A percentile compares a stretch with the other conserved stretches of the same genome.
phyloP scores from a whole-genome alignment of 2,888 invertebrate species.

The Apotomis betuletana region DNA sequence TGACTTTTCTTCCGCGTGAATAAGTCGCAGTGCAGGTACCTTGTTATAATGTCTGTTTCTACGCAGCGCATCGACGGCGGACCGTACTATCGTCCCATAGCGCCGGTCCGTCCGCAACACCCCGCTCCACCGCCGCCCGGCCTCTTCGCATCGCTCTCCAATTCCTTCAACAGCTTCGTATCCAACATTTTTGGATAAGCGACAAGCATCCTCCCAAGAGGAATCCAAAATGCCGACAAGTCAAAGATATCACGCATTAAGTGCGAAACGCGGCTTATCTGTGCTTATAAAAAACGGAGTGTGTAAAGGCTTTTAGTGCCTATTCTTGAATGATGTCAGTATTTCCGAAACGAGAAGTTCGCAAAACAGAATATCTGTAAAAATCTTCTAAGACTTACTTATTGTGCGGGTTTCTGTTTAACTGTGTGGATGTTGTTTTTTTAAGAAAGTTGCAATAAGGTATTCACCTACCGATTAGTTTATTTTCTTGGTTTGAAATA shows the following conservation, averaged over 20 bases:
- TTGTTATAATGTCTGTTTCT: not conserved
- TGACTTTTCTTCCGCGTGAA: not conserved
- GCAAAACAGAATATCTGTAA: not conserved
- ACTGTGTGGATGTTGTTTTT: not conserved
- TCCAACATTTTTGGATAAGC: slow-evolving; percentile 89
- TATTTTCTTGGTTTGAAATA: not conserved
- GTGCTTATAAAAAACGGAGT: not conserved
- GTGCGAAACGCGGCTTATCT: not conserved
- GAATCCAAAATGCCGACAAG: not conserved
- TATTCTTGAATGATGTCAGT: not conserved
- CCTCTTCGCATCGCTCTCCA: slow-evolving; percentile 89
- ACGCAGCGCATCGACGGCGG: slow-evolving; percentile 87
- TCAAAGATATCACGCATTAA: not conserved
- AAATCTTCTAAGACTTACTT: not conserved
- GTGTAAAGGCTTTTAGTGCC: not conserved
- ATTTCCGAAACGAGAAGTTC: slow-evolving; percentile 4
- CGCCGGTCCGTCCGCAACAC: slow-evolving; percentile 73
- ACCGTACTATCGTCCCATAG: slow-evolving; percentile 85
- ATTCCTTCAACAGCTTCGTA: slow-evolving; percentile 90
- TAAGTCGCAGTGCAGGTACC: no score
- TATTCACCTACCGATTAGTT: slow-evolving; percentile 10
- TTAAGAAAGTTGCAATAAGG: not conserved
- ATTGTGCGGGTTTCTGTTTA: not conserved
- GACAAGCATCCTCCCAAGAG: not conserved
- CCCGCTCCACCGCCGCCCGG: slow-evolving; percentile 79